Base-by-base conservation (phyloP, 2,113 vertebrate genomes). In the Rhynchomys soricoides region DNA sequence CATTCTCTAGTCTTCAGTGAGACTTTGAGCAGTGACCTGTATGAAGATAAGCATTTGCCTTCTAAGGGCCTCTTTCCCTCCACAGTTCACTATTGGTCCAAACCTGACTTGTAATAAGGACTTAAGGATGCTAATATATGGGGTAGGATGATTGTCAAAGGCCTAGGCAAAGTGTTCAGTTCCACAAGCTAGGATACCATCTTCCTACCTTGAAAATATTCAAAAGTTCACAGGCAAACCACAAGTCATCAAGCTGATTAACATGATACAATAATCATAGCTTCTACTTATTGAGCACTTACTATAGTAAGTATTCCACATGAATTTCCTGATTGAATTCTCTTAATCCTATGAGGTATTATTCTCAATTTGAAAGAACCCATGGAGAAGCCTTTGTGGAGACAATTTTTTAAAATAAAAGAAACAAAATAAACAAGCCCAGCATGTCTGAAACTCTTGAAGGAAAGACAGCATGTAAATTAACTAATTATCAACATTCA, bases 401-500 rank as follows among this genome's bases (percentile, higher is more conserved):
- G 74, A 62, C 86, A 95, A 94, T 95, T 97, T 97, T 86, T 97
- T 95, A 90, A 96, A 96, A 86, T 70, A 71, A 86, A 91, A 94
- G 83, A 68, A 91, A 82, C n/a, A 92, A 96, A 96, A 90, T 90
- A 97, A 97, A 97, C 71, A 96, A 95, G 93, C 92, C 77, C 93
- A 97, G 90, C 96, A 95, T 94, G 88, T 79, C 89, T 95, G 68
- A 92, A 57, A 75, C 86, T 94, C 92, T 96, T 94, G 73, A 94
- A 95, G 88, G 83, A 96, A 97, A 97, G 95, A 93, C 78, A 96
- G 92, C 96, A 78, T 89, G 90, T 92, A 97, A 95, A 96, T 86
- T 92, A 96, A 74, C 94, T 96, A 86, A 93, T 95, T 93, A 95
- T 94, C 88, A 95, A 66, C 70, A 95, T 74, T 96, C 92, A n/a